phyloP scores from a whole-genome alignment of 2,113 vertebrate genomes.

The Thomomys bottae region DNA sequence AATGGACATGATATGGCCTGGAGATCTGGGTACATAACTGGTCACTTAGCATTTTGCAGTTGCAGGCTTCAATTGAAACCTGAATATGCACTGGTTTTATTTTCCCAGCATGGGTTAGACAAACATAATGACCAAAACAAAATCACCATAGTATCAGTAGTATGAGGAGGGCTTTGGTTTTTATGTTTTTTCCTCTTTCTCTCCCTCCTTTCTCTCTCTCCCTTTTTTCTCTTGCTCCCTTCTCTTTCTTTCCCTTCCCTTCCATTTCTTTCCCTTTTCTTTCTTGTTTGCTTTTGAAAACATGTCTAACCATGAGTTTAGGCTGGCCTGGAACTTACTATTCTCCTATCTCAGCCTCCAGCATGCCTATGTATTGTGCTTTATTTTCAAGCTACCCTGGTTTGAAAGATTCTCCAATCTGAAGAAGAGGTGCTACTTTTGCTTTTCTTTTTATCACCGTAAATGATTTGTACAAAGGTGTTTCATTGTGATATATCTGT shows the following conservation, averaged over 20 bases:
- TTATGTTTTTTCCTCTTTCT: neutral
- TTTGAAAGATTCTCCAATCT: slow-evolving; percentile 52
- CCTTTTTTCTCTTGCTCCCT: too few species aligned
- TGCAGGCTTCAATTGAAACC: neutral
- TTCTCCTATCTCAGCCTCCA: too few species aligned
- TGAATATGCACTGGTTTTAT: neutral
- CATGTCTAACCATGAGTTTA: too few species aligned
- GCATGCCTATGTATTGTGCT: neutral
- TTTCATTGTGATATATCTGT: too few species aligned
- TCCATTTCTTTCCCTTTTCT: too few species aligned
- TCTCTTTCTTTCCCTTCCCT: too few species aligned
- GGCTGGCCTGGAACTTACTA: too few species aligned
- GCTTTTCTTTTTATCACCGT: too few species aligned
- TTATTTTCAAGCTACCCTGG: neutral
- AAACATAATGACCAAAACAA: neutral
- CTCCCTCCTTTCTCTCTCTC: too few species aligned
- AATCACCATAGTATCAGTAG: neutral
- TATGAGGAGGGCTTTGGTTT: neutral
- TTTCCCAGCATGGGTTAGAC: neutral
- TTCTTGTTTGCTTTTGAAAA: too few species aligned
- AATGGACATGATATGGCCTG: neutral
- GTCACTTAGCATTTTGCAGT: neutral
- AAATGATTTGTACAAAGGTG: too few species aligned
- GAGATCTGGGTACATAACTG: neutral
- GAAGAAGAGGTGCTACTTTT: slow-evolving; percentile 56